Evolutionary conservation across 2,113 vertebrate genomes (phyloP).

Genomic region (Planiliza haematocheilus): DNA sequence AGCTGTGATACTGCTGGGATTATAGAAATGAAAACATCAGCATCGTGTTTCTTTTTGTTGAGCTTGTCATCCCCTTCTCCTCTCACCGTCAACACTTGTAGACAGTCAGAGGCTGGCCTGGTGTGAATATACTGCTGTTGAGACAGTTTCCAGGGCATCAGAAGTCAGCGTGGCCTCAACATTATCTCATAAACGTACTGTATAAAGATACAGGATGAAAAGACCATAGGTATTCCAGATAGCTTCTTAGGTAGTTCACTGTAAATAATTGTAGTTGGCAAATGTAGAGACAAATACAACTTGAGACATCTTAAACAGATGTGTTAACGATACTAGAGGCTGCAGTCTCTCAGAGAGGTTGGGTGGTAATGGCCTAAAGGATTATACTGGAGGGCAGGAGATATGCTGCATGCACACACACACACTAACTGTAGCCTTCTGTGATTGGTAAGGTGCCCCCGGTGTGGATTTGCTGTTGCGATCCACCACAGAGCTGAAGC

Average conservation of each 20-base stretch:
- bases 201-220: no score
- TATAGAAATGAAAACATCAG: constrained; percentile 34
- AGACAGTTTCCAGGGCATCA: not conserved
- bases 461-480: constrained; percentile 71
- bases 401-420: constrained; percentile 55
- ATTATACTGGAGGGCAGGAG: constrained; percentile 62
- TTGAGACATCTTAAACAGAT: constrained; percentile 33
- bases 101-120: constrained; percentile 2
- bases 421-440: constrained; percentile 44
- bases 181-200: no score
- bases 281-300: constrained; percentile 29
- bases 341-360: constrained; percentile 63
- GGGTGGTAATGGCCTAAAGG: constrained; percentile 68
- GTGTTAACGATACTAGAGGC: constrained; percentile 36
- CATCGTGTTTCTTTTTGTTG: constrained; percentile 1
- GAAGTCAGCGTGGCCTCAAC: not conserved
- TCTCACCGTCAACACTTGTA: constrained; percentile 26
- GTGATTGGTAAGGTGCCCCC: constrained; percentile 66
- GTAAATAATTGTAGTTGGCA: constrained; percentile 19
- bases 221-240: no score
- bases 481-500: constrained; percentile 73
- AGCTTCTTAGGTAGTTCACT: not conserved
- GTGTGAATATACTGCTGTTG: not conserved
- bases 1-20: constrained; percentile 8
- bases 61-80: not conserved